These are phyloP conservation scores for Borostomias antarcticus DNA, from an alignment of 2,797 vertebrate genomes.

Conservation along the genomic window DNA sequence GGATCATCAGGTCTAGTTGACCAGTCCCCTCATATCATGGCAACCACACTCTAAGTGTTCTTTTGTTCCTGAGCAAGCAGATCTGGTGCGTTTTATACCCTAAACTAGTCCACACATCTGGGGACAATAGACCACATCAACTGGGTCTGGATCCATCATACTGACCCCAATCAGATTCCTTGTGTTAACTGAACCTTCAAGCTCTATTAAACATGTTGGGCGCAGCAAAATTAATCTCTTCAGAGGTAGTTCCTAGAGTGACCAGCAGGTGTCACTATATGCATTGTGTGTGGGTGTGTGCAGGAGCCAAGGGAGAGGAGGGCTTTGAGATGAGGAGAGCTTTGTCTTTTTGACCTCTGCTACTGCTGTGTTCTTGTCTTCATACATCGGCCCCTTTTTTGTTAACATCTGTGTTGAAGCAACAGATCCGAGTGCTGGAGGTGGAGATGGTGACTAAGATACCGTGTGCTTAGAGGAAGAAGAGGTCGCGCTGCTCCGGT, in stretches of 20 bases:
- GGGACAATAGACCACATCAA: not conserved
- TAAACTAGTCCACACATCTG: not conserved
- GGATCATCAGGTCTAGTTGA: not conserved
- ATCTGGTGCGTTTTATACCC: not conserved
- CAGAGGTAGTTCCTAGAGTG: not conserved
- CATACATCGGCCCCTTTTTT: slow-evolving; percentile 13
- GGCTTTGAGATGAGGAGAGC: not conserved
- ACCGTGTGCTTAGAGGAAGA: not conserved
- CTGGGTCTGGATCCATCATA: not conserved
- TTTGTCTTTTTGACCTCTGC: slow-evolving; percentile 27
- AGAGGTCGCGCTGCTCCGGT: not conserved
- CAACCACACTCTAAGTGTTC: slow-evolving; percentile 7
- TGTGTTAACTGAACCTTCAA: not conserved
- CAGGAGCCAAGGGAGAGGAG: not conserved
- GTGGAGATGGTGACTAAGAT: slow-evolving; percentile 25
- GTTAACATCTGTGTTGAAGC: slow-evolving; percentile 19
- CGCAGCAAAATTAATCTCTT: not conserved
- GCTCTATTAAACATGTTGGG: not conserved
- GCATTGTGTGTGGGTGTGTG: slow-evolving; percentile 42
- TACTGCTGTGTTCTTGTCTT: slow-evolving; percentile 18
- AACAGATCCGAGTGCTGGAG: slow-evolving; percentile 1
- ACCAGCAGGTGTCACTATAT: slow-evolving; percentile 75
- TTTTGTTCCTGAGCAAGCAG: slow-evolving; percentile 14
- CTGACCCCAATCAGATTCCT: not conserved
- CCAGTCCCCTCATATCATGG: not conserved